Evolutionary conservation across 2,888 invertebrate genomes (phyloP).

Genomic region (Drosophila acutilabella): DNA sequence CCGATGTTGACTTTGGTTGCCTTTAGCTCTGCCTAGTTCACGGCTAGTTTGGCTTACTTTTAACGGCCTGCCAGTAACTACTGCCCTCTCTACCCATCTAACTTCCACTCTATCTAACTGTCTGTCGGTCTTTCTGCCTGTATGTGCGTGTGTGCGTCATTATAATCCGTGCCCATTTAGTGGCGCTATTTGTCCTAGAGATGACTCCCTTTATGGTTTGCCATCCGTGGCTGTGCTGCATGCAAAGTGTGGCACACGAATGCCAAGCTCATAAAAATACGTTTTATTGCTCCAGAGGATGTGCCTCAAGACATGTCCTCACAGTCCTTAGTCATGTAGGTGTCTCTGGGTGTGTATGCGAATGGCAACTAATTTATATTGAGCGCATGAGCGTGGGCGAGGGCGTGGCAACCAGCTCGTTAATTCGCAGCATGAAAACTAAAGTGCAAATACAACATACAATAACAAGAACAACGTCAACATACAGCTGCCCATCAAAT

Average conservation of each 20-base stretch:
- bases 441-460: conserved; percentile 66
- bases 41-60: conserved; percentile 74
- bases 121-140: conserved; percentile 10
- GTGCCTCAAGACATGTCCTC: conserved; percentile 67
- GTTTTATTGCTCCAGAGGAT: conserved; percentile 76
- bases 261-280: conserved; percentile 74
- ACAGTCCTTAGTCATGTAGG: conserved; percentile 27
- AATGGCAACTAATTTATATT: conserved; percentile 62
- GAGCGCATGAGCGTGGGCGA: conserved; percentile 37
- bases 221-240: conserved; percentile 58
- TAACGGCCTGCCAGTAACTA: conserved; percentile 50
- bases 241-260: conserved; percentile 75
- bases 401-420: conserved; percentile 66
- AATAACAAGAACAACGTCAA: conserved; percentile 16
- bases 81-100: not conserved
- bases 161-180: conserved; percentile 80
- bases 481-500: conserved; percentile 67
- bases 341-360: conserved; percentile 32
- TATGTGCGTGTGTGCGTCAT: conserved; percentile 58
- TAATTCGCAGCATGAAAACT: conserved; percentile 78
- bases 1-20: conserved; percentile 53
- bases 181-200: conserved; percentile 74
- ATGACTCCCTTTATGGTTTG: conserved; percentile 73
- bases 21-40: conserved; percentile 58
- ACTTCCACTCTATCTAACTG: not conserved